Conservation (phyloP, 2,113 vertebrate species). For the Terrapene triunguis region DNA sequence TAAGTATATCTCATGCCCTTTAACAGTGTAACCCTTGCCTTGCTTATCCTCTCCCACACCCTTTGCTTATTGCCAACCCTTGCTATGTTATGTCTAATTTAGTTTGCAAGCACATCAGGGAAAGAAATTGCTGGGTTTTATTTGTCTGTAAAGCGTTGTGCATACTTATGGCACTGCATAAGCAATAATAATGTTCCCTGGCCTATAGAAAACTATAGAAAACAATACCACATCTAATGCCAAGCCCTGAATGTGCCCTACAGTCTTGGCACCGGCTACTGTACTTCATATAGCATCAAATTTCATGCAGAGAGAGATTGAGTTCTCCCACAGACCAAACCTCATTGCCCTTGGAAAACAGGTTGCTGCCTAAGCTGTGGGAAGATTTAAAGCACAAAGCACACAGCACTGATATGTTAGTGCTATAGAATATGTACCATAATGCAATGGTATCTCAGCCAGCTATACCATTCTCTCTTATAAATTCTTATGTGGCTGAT, state of each 20-base stretch:
- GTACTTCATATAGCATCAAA: neutral
- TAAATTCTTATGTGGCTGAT: slow-evolving; percentile 46
- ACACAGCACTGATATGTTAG: neutral
- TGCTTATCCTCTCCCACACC: neutral
- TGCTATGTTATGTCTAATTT: neutral
- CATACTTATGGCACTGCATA: neutral
- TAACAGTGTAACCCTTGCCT: neutral
- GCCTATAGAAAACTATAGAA: neutral
- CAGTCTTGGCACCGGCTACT: neutral
- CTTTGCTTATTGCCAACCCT: neutral
- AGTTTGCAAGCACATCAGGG: neutral
- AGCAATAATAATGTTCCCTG: neutral
- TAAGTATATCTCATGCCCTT: neutral
- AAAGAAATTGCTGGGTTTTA: neutral
- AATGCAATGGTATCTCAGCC: neutral
- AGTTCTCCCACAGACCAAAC: neutral
- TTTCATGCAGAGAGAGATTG: accelerated
- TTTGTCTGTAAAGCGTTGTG: neutral
- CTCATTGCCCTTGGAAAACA: accelerated
- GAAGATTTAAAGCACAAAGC: slow-evolving; percentile 17
- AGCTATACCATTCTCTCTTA: neutral
- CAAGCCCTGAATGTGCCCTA: neutral
- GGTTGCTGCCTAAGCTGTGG: neutral
- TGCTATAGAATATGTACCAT: neutral
- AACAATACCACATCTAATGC: neutral